Evolutionary conservation across 2,113 vertebrate species (phyloP), one percentile per base, ranked within the genome.

Genomic region (Natator depressus): DNA sequence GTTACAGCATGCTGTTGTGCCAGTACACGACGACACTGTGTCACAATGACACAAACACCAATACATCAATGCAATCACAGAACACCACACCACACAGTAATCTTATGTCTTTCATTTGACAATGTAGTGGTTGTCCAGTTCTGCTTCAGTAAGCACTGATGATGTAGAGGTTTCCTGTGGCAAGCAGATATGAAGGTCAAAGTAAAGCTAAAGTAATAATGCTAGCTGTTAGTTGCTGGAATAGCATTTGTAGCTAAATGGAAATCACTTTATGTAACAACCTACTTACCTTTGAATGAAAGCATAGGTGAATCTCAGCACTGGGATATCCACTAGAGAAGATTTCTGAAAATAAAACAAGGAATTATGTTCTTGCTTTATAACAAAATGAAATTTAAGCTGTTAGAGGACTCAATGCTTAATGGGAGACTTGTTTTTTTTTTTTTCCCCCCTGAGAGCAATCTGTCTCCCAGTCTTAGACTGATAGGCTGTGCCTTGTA

Each of bases 301-400:
- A 57, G 98, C 97, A 17, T 97, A 99, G 94, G 98, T 98, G 96
- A 99, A 99, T 96, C 99, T 99, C 79, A 99, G 94, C 98, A 99
- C 98, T 0, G 99, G 99, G 72, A 99, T 98, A 90, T 99, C 99
- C 69, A 99, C 99, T 8, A 99, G 98, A 2, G 98, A 98, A 0
- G 98, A 98, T 89, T 99, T 99, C 99, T 99, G 98, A 10, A 98
- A 96, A 93, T 1, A 95, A 96, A 95, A 88, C 80, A 38, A 89
- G 91, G 91, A 1, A 2, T 17, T 19, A n/a, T 4, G 91, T 80
- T 82, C n/a, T 84, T 90, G 6, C 4, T 42, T 75, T 46, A 20
- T 84, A 29, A 49, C 11, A 80, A 11, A 35, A 46, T 22, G 89
- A 91, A 55, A 55, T 69, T 38, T 50, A 69, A 59, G 13, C 42